These are phyloP conservation scores for Gambusia holbrooki DNA, from an alignment of 2,113 vertebrate genomes.

Conservation along the genomic window DNA sequence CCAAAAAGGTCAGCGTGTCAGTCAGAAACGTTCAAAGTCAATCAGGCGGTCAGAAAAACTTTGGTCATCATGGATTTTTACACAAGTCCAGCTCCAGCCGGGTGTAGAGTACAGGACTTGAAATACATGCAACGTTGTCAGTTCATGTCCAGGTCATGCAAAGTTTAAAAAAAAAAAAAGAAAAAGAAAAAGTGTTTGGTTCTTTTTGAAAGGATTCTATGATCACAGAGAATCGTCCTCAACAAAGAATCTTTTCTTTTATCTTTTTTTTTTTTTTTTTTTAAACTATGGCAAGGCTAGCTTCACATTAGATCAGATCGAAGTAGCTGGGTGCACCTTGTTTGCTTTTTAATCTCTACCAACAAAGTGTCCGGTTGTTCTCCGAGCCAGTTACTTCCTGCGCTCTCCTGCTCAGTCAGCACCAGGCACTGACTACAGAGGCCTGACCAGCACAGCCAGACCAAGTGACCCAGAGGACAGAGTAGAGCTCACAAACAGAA, in stretches of 20 bases:
- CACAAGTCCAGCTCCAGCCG: no score
- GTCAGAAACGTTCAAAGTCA: no score
- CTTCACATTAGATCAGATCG: neutral
- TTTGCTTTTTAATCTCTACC: constrained; percentile 22
- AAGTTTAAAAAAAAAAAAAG: no score
- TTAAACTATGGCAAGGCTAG: neutral
- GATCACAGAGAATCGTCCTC: no score
- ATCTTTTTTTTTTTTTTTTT: no score
- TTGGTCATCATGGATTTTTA: no score
- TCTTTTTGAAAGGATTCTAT: neutral
- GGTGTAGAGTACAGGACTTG: no score
- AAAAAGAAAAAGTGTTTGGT: neutral
- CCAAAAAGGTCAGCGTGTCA: neutral
- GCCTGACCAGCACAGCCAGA: constrained; percentile 13
- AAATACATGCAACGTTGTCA: no score
- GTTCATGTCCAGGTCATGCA: no score
- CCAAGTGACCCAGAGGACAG: neutral
- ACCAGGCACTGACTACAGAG: constrained; percentile 54
- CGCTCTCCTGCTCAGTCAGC: constrained; percentile 45
- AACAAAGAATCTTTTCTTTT: no score
- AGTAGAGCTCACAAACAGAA: neutral
- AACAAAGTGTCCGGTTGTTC: constrained; percentile 74
- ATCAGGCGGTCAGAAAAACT: no score
- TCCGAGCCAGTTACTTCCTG: constrained; percentile 20
- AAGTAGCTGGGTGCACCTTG: constrained; percentile 23